Conservation (phyloP, 2,797 vertebrate genomes). For the Okamejei kenojei region DNA sequence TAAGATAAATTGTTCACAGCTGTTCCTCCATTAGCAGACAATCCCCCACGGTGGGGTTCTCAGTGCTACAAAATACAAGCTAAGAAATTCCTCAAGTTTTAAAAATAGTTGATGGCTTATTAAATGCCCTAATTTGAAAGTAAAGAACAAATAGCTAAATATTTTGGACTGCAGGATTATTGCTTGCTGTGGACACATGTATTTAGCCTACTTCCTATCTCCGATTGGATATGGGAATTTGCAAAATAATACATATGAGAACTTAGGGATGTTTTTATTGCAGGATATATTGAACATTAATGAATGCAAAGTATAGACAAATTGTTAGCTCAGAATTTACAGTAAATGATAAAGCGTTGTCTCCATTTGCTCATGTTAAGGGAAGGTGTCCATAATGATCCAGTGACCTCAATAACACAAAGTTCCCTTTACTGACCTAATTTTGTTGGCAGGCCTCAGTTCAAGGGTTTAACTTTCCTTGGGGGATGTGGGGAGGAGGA, state of each 20-base stretch:
- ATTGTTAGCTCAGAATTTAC: too few species aligned
- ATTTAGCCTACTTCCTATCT: not conserved
- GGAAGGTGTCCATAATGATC: too few species aligned
- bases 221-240: not conserved
- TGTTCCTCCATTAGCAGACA: constrained; percentile 1
- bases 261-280: not conserved
- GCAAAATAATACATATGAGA: not conserved
- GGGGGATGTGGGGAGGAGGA: too few species aligned
- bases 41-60: not conserved
- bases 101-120: not conserved
- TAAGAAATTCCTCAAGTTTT: not conserved
- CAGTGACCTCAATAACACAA: too few species aligned
- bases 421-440: too few species aligned
- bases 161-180: not conserved
- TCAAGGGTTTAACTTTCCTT: too few species aligned
- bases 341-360: too few species aligned
- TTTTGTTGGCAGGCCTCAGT: too few species aligned
- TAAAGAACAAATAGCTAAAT: not conserved
- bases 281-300: not conserved
- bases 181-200: not conserved
- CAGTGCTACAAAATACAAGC: not conserved
- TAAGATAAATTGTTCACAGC: constrained; percentile 12
- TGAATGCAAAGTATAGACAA: not conserved
- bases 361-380: too few species aligned
- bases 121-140: not conserved